Conservation (phyloP, 2,888 invertebrate species). For the Hybos culiciformis region DNA sequence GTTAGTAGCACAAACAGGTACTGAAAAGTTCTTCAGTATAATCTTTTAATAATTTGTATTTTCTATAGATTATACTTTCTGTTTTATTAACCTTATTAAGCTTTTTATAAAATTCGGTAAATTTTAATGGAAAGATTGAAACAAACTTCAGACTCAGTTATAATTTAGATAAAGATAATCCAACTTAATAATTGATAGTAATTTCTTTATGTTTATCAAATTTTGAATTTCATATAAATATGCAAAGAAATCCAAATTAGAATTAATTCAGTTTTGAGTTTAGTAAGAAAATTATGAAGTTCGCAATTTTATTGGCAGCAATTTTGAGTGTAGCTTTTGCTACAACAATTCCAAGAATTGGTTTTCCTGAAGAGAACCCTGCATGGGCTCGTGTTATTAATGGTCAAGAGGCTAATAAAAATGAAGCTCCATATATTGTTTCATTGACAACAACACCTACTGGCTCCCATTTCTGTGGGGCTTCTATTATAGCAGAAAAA, state of each 20-base stretch:
- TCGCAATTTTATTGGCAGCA: not conserved
- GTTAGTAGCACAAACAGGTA: too few species aligned
- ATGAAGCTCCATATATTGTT: slow-evolving; percentile 36
- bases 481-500: slow-evolving; percentile 25
- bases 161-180: not conserved
- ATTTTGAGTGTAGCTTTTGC: too few species aligned
- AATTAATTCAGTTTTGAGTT: too few species aligned
- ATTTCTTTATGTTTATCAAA: not conserved
- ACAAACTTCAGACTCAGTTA: too few species aligned
- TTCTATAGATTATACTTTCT: too few species aligned
- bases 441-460: slow-evolving; percentile 22
- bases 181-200: not conserved
- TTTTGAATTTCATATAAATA: not conserved
- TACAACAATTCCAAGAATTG: not conserved
- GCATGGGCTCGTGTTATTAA: slow-evolving; percentile 26
- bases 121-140: too few species aligned
- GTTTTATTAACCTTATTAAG: too few species aligned
- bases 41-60: too few species aligned
- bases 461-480: slow-evolving; percentile 31
- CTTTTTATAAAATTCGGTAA: too few species aligned
- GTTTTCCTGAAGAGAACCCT: not conserved
- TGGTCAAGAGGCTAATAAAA: slow-evolving; percentile 25
- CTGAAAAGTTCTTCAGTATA: too few species aligned
- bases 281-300: not conserved
- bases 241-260: too few species aligned